Conservation (phyloP, 2,888 invertebrate species). For the Macroteleia sp. region DNA sequence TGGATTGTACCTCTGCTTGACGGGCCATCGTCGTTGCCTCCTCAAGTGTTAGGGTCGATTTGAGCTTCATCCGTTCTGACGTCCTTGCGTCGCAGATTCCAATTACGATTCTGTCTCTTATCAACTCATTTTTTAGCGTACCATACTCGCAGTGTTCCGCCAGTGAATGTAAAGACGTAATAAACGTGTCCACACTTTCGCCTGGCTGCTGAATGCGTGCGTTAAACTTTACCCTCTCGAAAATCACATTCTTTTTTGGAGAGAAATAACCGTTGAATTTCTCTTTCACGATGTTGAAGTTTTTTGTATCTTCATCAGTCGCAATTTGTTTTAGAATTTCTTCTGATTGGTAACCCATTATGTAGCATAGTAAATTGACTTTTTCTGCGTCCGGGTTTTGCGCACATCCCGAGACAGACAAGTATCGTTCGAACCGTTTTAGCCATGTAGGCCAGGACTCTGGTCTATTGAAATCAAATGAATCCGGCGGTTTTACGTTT, state of each 20-base stretch:
- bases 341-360: conserved; percentile 66
- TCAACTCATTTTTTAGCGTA: no score
- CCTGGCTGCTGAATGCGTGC: conserved; percentile 59
- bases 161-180: conserved; percentile 37
- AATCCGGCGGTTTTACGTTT: conserved; percentile 21
- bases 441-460: conserved; percentile 45
- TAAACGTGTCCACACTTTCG: conserved; percentile 57
- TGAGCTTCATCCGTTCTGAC: no score
- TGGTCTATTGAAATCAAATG: conserved; percentile 50
- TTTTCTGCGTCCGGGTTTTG: conserved; percentile 53
- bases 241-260: conserved; percentile 67
- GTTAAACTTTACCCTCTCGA: conserved; percentile 66
- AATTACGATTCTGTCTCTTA: no score
- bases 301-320: neutral
- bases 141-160: neutral
- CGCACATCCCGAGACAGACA: conserved; percentile 37
- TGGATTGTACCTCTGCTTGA: no score
- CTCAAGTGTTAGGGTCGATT: no score
- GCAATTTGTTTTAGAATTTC: conserved; percentile 53
- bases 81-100: no score
- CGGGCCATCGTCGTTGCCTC: no score
- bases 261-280: conserved; percentile 61
- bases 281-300: neutral
- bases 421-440: conserved; percentile 50
- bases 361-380: conserved; percentile 66